Evolutionary conservation across 2,113 vertebrate species (phyloP), one percentile per base, ranked within the genome.

Genomic region (Prunella himalayana): DNA sequence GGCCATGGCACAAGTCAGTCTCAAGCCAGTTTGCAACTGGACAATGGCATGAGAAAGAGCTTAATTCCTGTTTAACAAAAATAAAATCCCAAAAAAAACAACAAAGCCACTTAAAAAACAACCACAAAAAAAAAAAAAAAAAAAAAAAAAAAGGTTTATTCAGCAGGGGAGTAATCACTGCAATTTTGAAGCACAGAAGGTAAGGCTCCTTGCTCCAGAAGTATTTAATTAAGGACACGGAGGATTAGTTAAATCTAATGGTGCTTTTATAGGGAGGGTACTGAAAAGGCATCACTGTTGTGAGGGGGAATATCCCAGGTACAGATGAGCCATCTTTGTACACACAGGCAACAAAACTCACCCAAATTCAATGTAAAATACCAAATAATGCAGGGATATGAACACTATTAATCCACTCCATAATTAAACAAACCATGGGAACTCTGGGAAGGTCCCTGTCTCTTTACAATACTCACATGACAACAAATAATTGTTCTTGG

Each of bases 161-260:
- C 85, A 93, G 91, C 90, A 88, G 78, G 87, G 76, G 66, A 95
- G 84, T 88, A 97, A 96, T 96, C 78, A 86, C 66, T 91, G 84
- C 88, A 96, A 59, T 93, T 96, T 93, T 73, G 9, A 91, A 86
- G 42, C 81, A 83, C 78, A 79, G 91, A 95, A 96, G 75, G 71
- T 95, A 95, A 88, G 37, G 71, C 45, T 95, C 42, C 82, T 94
- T 92, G 84, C 91, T 93, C 85, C 82, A 89, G 92, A 95, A 93
- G 81, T 93, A 89, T 96, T 96, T 96, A 96, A 97, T 96, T 97
- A 96, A 95, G 61, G 86, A 87, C 57, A 89, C 2, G 6, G 70
- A 78, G 75, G 77, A 92, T 95, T 90, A 91, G 70, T 90, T 95
- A 81, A 82, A 90, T 82, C 78, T 89, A 94, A 91, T 72, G 57